Evolutionary conservation across 2,888 invertebrate species (phyloP), one percentile per base, ranked within the genome.

Genomic region (Microdon myrmicae): DNA sequence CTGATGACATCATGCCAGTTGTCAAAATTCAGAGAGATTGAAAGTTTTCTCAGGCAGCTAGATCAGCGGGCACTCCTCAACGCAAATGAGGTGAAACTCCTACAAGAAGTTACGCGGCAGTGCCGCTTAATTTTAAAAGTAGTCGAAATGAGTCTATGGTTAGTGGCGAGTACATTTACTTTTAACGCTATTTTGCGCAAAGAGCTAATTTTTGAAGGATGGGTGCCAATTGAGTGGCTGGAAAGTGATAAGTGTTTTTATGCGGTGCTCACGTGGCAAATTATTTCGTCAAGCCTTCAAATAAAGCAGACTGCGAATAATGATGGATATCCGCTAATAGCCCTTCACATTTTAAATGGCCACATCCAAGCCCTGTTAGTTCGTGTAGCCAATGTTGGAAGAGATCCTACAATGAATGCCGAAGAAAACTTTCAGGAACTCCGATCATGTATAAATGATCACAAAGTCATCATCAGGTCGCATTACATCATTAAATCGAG

Each of bases 311-410:
- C 44, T 12, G 29, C 28, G 2, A 34, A 32, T 2, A 35, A 20
- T 8, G 53, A 59, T 14, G 29, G 23, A 1, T 59, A 45, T 14
- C 39, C 44, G 2, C 34, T 35, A 14, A 19, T 53, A 5, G 34
- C 28, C n/a, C 19, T 59, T 2, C 34, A 53, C 3, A 12, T 59
- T 0, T 9, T 59, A 0, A 39, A 25, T 8, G 58, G 32, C 0
- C 55, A 55, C 1, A 47, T 35, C n/a, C 55, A 20, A 4, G 47
- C 19, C n/a, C 55, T 55, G 10, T 34, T 39, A 7, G 47, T 55
- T 45, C 19, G 47, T 16, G 39, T 55, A 2, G 28, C 12, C 7
- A 26, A 34, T 16, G 47, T 53, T 20, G 59, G 55, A 19, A 56
- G 43, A 2, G 37, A 56, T 19, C 8, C 28, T 1, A 14, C 8